A percentile compares a stretch with the other conserved stretches of the same genome.
Conservation (phyloP, 2,797 vertebrate genomes). For the Sebastolobus altivelis region DNA sequence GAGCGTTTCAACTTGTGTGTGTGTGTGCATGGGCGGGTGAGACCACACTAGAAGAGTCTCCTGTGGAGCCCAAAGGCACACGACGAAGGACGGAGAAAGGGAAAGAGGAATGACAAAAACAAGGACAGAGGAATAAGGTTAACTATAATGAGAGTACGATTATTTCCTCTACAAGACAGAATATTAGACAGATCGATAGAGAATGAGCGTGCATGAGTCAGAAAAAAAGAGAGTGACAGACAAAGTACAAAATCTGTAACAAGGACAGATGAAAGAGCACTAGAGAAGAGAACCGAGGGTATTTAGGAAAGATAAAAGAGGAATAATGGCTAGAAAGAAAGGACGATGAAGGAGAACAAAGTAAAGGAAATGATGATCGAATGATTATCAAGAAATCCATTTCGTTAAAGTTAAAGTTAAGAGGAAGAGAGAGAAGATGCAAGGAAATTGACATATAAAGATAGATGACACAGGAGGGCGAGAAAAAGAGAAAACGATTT, state of each 20-base stretch:
- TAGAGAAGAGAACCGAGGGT: neutral
- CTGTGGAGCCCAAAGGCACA: slow-evolving; percentile 32
- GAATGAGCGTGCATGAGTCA: neutral
- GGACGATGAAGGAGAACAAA: neutral
- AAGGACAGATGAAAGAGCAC: neutral
- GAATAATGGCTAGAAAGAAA: neutral
- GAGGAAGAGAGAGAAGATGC: neutral
- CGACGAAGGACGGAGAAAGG: neutral
- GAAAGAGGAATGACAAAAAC: neutral
- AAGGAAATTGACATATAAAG: neutral
- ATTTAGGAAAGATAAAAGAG: slow-evolving; percentile 8
- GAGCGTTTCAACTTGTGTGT: neutral
- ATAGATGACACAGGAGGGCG: neutral
- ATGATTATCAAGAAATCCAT: neutral
- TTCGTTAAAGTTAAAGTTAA: neutral
- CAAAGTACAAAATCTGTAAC: slow-evolving; percentile 1
- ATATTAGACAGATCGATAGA: neutral
- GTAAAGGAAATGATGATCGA: neutral
- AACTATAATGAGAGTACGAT: neutral
- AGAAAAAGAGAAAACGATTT: neutral
- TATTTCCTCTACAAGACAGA: neutral
- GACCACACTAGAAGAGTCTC: slow-evolving; percentile 22
- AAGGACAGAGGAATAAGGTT: neutral
- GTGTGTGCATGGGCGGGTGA: neutral
- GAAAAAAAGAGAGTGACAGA: neutral